These are phyloP conservation scores for Nematostella vectensis DNA, from an alignment of 92 coral and sea anemone species.

Conservation along the genomic window DNA sequence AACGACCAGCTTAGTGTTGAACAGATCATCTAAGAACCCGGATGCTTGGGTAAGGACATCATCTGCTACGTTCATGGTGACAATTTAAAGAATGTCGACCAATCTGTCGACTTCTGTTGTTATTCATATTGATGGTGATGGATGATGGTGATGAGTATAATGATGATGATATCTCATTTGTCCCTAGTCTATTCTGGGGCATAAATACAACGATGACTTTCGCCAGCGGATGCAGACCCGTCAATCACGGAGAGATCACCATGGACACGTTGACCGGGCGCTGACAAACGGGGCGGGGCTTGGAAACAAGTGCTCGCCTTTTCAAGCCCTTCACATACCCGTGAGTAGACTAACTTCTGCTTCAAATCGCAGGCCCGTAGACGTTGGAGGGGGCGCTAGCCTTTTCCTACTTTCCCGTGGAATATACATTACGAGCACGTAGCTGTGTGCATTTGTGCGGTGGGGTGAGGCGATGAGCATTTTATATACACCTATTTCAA, in stretches of 20 bases:
- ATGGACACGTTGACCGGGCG: conserved; percentile 79
- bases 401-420: too few species aligned
- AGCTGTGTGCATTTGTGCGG: too few species aligned
- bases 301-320: conserved; percentile 79
- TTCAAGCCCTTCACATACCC: conserved; percentile 84
- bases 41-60: conserved; percentile 68
- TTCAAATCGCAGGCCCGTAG: too few species aligned
- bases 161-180: too few species aligned
- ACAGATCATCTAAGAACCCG: conserved; percentile 38
- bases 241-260: conserved; percentile 69
- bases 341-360: conserved; percentile 22
- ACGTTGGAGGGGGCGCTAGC: too few species aligned
- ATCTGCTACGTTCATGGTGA: too few species aligned
- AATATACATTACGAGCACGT: not conserved
- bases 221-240: conserved; percentile 90
- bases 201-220: conserved; percentile 81
- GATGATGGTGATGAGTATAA: too few species aligned
- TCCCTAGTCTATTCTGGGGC: conserved; percentile 85
- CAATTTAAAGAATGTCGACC: too few species aligned
- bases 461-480: too few species aligned
- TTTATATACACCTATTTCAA: too few species aligned
- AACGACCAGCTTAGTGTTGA: conserved; percentile 59
- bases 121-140: too few species aligned
- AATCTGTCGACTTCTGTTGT: too few species aligned
- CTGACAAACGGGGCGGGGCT: conserved; percentile 68